Evolutionary conservation across 2,888 invertebrate species (phyloP).

Genomic region (Diaphora mendica): DNA sequence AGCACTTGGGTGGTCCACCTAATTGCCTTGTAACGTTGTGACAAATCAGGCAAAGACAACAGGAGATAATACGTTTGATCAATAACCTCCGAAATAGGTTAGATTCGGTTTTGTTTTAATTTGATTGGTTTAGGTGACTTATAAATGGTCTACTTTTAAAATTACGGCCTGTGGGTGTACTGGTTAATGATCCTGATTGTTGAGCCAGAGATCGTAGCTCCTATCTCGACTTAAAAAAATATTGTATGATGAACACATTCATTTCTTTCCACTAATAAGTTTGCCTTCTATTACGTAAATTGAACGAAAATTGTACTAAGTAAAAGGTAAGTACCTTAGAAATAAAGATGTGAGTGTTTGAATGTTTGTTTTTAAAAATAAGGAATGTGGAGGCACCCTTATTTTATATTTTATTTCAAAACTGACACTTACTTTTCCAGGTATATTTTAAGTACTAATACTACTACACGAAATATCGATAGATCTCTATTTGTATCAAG

Average conservation of each 20-base stretch:
- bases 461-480: no score
- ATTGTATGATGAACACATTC: no score
- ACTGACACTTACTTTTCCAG: neutral
- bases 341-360: no score
- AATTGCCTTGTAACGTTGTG: slow-evolving; percentile 68
- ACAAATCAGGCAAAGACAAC: slow-evolving; percentile 67
- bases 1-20: slow-evolving; percentile 68
- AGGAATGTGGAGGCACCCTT: neutral
- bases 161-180: neutral
- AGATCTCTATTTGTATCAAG: no score
- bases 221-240: no score
- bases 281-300: neutral
- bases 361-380: no score
- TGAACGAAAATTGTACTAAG: neutral
- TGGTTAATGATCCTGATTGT: neutral
- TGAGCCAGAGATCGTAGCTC: no score
- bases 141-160: slow-evolving; percentile 1
- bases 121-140: slow-evolving; percentile 13
- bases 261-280: no score
- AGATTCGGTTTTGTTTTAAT: slow-evolving; percentile 30
- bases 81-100: slow-evolving; percentile 33
- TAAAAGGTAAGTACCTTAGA: neutral
- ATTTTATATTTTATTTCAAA: neutral
- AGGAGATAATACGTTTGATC: slow-evolving; percentile 59
- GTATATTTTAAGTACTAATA: no score